A percentile compares a stretch with the other conserved stretches of the same genome.
phyloP scores from a whole-genome alignment of 2,888 invertebrate genomes.

The Copidosoma aretas region DNA sequence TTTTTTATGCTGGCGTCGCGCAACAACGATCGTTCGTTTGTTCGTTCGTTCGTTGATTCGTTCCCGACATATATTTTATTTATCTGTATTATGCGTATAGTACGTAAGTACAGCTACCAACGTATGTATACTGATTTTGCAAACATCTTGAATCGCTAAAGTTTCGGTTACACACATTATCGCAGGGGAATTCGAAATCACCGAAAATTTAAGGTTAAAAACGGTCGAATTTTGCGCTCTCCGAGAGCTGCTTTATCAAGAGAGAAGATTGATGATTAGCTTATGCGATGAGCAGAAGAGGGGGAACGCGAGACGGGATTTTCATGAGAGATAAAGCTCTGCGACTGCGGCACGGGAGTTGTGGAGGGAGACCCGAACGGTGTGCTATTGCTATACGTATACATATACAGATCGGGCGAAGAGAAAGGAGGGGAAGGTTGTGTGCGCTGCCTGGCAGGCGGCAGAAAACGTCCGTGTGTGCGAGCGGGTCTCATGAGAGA shows the following conservation, averaged over 20 bases:
- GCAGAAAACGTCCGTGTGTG: background rate
- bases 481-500: constrained; percentile 18
- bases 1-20: constrained; percentile 18
- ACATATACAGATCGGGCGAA: background rate
- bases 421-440: constrained; percentile 5
- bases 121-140: no score
- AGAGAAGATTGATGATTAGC: constrained; percentile 7
- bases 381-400: background rate
- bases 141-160: no score
- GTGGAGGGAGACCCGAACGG: background rate
- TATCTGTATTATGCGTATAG: no score
- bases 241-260: background rate
- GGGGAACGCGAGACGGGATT: constrained; percentile 6
- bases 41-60: no score
- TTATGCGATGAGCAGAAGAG: background rate
- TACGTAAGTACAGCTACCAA: no score
- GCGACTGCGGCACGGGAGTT: background rate
- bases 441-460: background rate
- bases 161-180: no score
- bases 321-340: constrained; percentile 15
- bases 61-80: no score
- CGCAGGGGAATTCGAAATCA: background rate
- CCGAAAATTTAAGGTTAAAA: constrained; percentile 28
- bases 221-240: constrained; percentile 3
- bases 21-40: constrained; percentile 5